These are phyloP conservation scores for Crossocerus cetratus DNA, from an alignment of 2,888 invertebrate genomes.

Conservation along the genomic window DNA sequence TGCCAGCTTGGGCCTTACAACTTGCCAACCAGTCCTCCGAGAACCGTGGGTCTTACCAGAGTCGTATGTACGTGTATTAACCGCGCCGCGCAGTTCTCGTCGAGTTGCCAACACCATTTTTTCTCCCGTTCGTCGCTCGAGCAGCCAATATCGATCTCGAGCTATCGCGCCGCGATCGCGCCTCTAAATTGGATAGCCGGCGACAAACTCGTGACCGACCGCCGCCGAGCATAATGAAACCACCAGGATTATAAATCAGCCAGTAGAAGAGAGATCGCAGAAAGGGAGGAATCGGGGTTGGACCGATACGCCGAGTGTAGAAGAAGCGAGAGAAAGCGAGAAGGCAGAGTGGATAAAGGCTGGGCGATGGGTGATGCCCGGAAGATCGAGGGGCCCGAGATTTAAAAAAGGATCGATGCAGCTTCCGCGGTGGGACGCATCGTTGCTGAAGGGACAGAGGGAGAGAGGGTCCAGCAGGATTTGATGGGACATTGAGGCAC, in stretches of 20 bases:
- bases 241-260: slow-evolving; percentile 48
- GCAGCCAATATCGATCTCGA: slow-evolving; percentile 29
- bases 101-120: slow-evolving; percentile 24
- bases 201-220: slow-evolving; percentile 7
- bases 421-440: slow-evolving; percentile 45
- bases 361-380: slow-evolving; percentile 52
- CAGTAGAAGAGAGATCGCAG: background rate
- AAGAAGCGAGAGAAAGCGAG: background rate
- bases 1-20: slow-evolving; percentile 66
- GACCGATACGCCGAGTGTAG: background rate
- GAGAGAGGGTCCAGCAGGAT: slow-evolving; percentile 30
- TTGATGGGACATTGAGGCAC: slow-evolving; percentile 54
- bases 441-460: slow-evolving; percentile 27
- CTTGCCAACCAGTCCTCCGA: slow-evolving; percentile 71
- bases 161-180: slow-evolving; percentile 29
- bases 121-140: slow-evolving; percentile 25
- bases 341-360: background rate
- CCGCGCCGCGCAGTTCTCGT: slow-evolving; percentile 41
- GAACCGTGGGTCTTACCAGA: slow-evolving; percentile 68
- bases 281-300: slow-evolving; percentile 11
- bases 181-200: background rate
- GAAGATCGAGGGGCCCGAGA: slow-evolving; percentile 34
- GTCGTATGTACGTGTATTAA: slow-evolving; percentile 47
- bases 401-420: slow-evolving; percentile 55
- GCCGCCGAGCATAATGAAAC: slow-evolving; percentile 40